Percentiles rank a stretch among this genome's conserved stretches.
Conservation (phyloP, 2,113 vertebrate species). For the Cyprinus carpio region DNA sequence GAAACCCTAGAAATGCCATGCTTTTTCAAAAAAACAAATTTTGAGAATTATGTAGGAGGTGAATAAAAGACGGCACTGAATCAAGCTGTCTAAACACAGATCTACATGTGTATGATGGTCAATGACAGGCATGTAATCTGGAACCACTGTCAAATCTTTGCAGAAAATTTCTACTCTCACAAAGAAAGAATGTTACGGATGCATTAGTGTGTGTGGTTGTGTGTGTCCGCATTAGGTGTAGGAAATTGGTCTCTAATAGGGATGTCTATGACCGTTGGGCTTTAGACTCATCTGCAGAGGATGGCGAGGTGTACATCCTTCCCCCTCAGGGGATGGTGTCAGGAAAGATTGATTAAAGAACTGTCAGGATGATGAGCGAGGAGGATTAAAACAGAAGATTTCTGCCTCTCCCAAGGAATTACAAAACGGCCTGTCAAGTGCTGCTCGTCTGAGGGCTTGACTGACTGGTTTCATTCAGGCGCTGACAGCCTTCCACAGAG, state of each 20-base stretch:
- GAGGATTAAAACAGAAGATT: slow-evolving; percentile 47
- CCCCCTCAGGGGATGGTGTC: slow-evolving; percentile 24
- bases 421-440: slow-evolving; percentile 41
- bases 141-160: slow-evolving; percentile 25
- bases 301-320: slow-evolving; percentile 21
- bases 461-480: slow-evolving; percentile 30
- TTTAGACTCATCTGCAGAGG: slow-evolving; percentile 42
- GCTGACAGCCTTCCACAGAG: slow-evolving; percentile 30
- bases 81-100: slow-evolving; percentile 14
- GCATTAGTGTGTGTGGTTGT: slow-evolving; percentile 29
- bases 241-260: slow-evolving; percentile 43
- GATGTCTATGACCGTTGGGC: slow-evolving; percentile 36
- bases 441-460: slow-evolving; percentile 29
- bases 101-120: slow-evolving; percentile 20
- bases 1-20: background rate
- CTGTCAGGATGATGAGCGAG: slow-evolving; percentile 37
- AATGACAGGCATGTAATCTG: slow-evolving; percentile 30
- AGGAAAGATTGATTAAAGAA: slow-evolving; percentile 45
- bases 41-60: slow-evolving; percentile 53
- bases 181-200: background rate
- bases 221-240: slow-evolving; percentile 27
- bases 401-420: slow-evolving; percentile 46
- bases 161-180: background rate
- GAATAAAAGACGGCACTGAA: background rate
- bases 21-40: background rate